These are phyloP conservation scores for Drosophila austrosaltans DNA, from an alignment of 2,888 invertebrate species.

Conservation along the genomic window DNA sequence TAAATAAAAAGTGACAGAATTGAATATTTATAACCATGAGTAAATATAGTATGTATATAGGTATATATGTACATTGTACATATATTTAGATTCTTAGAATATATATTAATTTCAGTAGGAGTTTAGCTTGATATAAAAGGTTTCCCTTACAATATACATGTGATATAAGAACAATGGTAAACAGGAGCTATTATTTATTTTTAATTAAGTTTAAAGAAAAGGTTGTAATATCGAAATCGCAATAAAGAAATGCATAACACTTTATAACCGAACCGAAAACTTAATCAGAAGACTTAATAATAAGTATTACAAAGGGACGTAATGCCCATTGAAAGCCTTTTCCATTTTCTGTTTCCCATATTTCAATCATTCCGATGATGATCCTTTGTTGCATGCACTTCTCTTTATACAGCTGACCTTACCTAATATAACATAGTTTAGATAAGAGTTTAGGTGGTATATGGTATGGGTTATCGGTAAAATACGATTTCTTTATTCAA, in stretches of 20 bases:
- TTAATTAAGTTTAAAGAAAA: too few relatives aligned
- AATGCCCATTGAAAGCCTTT: too few relatives aligned
- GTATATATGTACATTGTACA: not conserved
- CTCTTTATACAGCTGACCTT: not conserved
- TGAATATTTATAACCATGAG: not conserved
- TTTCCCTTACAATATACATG: too few relatives aligned
- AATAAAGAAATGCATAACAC: too few relatives aligned
- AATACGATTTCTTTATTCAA: not conserved
- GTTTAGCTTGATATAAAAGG: too few relatives aligned
- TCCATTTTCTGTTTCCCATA: too few relatives aligned
- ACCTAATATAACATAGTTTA: not conserved
- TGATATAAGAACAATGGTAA: too few relatives aligned
- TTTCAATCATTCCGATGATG: not conserved
- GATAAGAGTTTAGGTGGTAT: not conserved
- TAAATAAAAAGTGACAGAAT: constrained; percentile 36
- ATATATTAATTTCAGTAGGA: not conserved
- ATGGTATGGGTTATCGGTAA: not conserved
- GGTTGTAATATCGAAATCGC: too few relatives aligned
- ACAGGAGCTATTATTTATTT: too few relatives aligned
- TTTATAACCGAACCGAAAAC: too few relatives aligned
- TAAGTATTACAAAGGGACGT: too few relatives aligned
- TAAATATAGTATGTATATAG: not conserved
- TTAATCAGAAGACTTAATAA: too few relatives aligned
- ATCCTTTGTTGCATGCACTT: not conserved
- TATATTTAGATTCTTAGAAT: not conserved